Percentiles rank a stretch among this genome's conserved stretches.
These are phyloP conservation scores for Spodoptera picta DNA, from an alignment of 2,888 invertebrate species.

Conservation along the genomic window DNA sequence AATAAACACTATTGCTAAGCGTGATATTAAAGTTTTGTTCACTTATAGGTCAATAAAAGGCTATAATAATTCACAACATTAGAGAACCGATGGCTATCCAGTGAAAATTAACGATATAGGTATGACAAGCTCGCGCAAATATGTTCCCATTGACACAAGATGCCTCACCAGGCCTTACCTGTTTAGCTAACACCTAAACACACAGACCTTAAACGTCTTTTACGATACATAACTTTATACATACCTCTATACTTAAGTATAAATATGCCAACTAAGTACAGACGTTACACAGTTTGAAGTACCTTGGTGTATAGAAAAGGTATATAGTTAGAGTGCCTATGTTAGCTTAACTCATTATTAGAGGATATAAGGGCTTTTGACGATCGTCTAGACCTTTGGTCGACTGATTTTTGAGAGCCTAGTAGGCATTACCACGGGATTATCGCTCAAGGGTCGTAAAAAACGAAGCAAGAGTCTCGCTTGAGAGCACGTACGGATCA, in stretches of 20 bases:
- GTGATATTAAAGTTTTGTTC: too few species aligned
- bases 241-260: constrained; percentile 4
- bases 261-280: constrained; percentile 10
- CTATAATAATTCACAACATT: constrained; percentile 1
- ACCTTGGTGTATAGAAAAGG: constrained; percentile 8
- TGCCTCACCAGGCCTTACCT: too few species aligned
- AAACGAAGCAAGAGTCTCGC: constrained; percentile 37
- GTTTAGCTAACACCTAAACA: neutral
- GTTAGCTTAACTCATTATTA: constrained; percentile 40
- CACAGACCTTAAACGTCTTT: constrained; percentile 4
- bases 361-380: constrained; percentile 45
- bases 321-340: constrained; percentile 24
- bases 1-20: too few species aligned
- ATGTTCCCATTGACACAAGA: neutral
- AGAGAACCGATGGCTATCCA: constrained; percentile 4
- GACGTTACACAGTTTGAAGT: constrained; percentile 28
- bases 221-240: constrained; percentile 8
- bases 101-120: constrained; percentile 3
- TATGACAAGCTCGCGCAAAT: constrained; percentile 1
- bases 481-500: constrained; percentile 45
- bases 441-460: constrained; percentile 46
- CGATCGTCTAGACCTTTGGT: constrained; percentile 50
- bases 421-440: constrained; percentile 46
- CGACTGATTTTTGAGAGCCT: constrained; percentile 50
- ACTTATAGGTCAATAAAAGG: neutral